A percentile compares a stretch with the other conserved stretches of the same genome.
Conservation (phyloP, 2,797 vertebrate species). For the Bradypodion pumilum region DNA sequence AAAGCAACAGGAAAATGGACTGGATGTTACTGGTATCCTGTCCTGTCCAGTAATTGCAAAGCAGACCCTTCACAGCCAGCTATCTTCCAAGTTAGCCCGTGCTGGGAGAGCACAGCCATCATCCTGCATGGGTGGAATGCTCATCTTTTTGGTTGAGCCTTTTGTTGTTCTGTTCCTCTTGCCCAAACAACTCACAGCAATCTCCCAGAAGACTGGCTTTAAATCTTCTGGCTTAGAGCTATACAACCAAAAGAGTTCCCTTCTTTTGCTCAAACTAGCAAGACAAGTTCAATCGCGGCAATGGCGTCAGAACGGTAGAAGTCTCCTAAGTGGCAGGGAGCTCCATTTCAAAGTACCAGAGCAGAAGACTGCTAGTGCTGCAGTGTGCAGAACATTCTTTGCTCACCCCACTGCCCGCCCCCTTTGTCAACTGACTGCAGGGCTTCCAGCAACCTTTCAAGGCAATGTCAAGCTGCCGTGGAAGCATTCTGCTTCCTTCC, state of each 20-base stretch:
- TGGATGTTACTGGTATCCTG: not conserved
- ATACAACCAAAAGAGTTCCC: not conserved
- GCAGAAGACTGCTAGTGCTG: slow-evolving; percentile 43
- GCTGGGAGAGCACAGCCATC: slow-evolving; percentile 22
- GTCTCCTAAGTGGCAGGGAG: slow-evolving; percentile 50
- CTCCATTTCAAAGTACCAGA: slow-evolving; percentile 27
- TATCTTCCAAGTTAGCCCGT: slow-evolving; percentile 11
- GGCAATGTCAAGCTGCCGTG: slow-evolving; percentile 70
- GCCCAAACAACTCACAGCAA: not conserved
- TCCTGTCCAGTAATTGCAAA: slow-evolving; percentile 45
- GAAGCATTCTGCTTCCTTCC: slow-evolving; percentile 48
- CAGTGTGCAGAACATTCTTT: slow-evolving; percentile 61
- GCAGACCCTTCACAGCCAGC: slow-evolving; percentile 46
- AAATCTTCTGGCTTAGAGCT: not conserved
- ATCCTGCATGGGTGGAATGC: not conserved
- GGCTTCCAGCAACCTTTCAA: slow-evolving; percentile 71
- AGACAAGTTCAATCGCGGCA: slow-evolving; percentile 45
- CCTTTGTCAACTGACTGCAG: slow-evolving; percentile 60
- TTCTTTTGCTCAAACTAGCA: not conserved
- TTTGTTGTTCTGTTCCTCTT: not conserved
- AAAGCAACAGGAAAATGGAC: slow-evolving; percentile 26
- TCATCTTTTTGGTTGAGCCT: slow-evolving; percentile 18
- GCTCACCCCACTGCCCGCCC: slow-evolving; percentile 37
- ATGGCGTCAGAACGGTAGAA: not conserved
- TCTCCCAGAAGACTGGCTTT: not conserved